Conservation (phyloP, 2,888 invertebrate genomes). For the Drosophila cognata region DNA sequence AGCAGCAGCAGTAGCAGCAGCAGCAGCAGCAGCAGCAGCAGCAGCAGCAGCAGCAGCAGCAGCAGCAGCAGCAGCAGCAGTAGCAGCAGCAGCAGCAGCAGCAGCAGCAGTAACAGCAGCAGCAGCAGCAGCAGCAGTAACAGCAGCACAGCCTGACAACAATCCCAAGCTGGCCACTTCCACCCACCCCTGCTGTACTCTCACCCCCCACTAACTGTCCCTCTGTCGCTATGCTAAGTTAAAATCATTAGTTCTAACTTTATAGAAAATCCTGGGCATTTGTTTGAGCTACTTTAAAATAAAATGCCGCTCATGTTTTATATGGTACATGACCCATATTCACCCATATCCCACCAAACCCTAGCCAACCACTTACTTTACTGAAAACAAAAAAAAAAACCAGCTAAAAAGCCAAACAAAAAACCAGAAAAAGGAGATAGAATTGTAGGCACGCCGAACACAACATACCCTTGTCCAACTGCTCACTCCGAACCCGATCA, state of each 20-base stretch:
- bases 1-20: conserved; percentile 7
- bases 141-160: conserved; percentile 1
- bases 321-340: conserved; percentile 26
- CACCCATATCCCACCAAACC: neutral
- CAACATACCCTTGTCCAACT: neutral
- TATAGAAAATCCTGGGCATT: conserved; percentile 73
- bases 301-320: conserved; percentile 78
- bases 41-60: neutral
- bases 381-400: neutral
- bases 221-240: conserved; percentile 54
- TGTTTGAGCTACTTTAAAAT: conserved; percentile 78
- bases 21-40: conserved; percentile 1
- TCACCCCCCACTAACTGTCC: neutral
- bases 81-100: too few relatives aligned
- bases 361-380: neutral
- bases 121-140: conserved; percentile 1
- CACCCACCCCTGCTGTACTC: neutral
- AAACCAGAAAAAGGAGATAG: neutral
- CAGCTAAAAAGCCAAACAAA: neutral
- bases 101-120: conserved; percentile 7
- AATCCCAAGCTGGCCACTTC: neutral
- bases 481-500: neutral
- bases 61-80: conserved; percentile 6
- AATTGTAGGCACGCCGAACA: neutral
- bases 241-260: conserved; percentile 77